These are phyloP conservation scores for Melinaea menophilus DNA, from an alignment of 2,888 invertebrate species.

Conservation along the genomic window DNA sequence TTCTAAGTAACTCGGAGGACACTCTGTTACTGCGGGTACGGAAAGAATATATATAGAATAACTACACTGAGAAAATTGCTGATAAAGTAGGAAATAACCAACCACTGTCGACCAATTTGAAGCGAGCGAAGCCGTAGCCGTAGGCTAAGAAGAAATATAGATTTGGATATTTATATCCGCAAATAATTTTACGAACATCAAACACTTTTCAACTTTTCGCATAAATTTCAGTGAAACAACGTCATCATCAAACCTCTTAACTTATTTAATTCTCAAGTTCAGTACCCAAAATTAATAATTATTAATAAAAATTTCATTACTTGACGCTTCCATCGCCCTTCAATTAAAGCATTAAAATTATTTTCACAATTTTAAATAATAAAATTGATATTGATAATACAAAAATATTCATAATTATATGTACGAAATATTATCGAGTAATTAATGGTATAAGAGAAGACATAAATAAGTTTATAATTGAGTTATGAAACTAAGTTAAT, in stretches of 20 bases:
- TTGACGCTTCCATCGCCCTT: background rate
- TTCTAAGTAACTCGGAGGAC: too few relatives aligned
- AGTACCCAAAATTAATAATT: background rate
- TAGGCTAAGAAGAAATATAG: too few relatives aligned
- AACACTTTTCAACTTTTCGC: background rate
- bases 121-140: too few relatives aligned
- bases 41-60: too few relatives aligned
- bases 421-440: background rate
- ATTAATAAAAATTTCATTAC: background rate
- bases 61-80: too few relatives aligned
- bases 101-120: too few relatives aligned
- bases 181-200: background rate
- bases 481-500: slow-evolving; percentile 2
- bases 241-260: background rate
- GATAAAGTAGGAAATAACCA: too few relatives aligned
- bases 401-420: background rate
- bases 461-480: slow-evolving; percentile 3
- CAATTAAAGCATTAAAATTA: background rate
- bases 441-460: background rate
- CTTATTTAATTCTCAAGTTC: slow-evolving; percentile 1
- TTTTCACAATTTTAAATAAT: background rate
- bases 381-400: background rate
- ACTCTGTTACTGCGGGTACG: too few relatives aligned
- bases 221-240: background rate
- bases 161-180: background rate